A percentile compares a stretch with the other conserved stretches of the same genome.
These are phyloP conservation scores for Lithosia quadra DNA, from an alignment of 2,888 invertebrate genomes.

Conservation along the genomic window DNA sequence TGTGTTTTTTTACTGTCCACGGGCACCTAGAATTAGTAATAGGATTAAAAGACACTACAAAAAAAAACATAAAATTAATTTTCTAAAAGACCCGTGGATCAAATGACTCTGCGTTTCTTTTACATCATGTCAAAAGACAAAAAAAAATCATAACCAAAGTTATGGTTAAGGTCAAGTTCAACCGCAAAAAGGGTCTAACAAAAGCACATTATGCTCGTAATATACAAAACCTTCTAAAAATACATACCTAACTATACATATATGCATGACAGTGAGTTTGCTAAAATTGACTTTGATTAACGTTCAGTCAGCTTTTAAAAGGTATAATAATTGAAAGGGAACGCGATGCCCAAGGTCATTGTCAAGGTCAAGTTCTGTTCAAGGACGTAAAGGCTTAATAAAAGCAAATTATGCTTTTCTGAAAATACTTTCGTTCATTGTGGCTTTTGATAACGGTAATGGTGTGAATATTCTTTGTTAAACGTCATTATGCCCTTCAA, in stretches of 20 bases:
- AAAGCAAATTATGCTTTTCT: neutral
- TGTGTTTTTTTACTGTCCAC: too few relatives aligned
- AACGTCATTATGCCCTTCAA: neutral
- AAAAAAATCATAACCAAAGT: neutral
- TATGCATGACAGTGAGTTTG: neutral
- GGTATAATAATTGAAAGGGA: neutral
- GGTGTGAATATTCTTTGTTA: neutral
- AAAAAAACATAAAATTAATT: too few relatives aligned
- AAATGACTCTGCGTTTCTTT: neutral
- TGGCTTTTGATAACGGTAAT: neutral
- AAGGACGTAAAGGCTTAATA: neutral
- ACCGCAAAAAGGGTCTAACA: neutral
- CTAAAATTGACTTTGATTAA: slow-evolving; percentile 3
- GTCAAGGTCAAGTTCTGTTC: slow-evolving; percentile 6
- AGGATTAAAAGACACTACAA: too few relatives aligned
- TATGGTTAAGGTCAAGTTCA: neutral
- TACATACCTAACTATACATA: neutral
- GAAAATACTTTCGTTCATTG: neutral
- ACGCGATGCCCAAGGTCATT: neutral
- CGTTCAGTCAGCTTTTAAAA: neutral
- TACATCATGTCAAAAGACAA: neutral
- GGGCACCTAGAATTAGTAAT: too few relatives aligned
- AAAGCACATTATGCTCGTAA: neutral
- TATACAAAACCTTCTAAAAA: neutral
- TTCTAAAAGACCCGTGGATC: neutral